Evolutionary conservation across 1,140 invertebrate genomes (phyloP), one percentile per base, ranked within the genome.

Genomic region (Microplitis mediator): DNA sequence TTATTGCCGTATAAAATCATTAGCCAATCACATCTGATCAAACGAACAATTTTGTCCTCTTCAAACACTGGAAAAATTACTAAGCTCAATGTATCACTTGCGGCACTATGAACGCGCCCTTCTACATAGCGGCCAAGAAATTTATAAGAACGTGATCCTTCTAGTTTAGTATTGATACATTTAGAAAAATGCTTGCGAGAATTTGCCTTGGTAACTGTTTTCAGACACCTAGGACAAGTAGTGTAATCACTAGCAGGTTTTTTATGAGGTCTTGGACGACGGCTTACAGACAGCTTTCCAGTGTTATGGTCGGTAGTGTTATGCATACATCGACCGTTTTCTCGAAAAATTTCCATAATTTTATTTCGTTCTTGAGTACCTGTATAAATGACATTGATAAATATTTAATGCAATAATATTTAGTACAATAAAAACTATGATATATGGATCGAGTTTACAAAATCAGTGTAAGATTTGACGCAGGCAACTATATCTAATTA

Each of bases 1-100:
- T 75, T 74, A 14, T 76, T 76, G 8, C 56, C 75, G 65, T 64
- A 76, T 3, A 64, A 5, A 9, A 71, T 76, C 3, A 75, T 13
- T 9, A 69, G 45, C 50, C 69, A 39, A 67, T 77, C 76, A 64
- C 71, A 77, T 73, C 72, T 62, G 8, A 77, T 74, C 1, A 72
- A 34, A 3, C 31, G 54, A 5, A 45, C 36, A 50, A 75, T 61
- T 4, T 45, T 6, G 36, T 77, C 74, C 13, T 75, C 61, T 16
- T 72, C 3, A 34, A 77, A 16, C 4, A 71, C 16, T 3, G 75
- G 71, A 52, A 76, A 62, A 2, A 76, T 45, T 5, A 51, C 14
- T 9, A 66, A 39, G n/a, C 64, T 51, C 23, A 76, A 45, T 31
- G 23, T 56, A 11, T 50, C 4, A 3, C 34, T 65, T 9, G 72